Evolutionary conservation across 2,888 invertebrate genomes (phyloP), one percentile per base, ranked within the genome.

Genomic region (Ecliptopera silaceata): DNA sequence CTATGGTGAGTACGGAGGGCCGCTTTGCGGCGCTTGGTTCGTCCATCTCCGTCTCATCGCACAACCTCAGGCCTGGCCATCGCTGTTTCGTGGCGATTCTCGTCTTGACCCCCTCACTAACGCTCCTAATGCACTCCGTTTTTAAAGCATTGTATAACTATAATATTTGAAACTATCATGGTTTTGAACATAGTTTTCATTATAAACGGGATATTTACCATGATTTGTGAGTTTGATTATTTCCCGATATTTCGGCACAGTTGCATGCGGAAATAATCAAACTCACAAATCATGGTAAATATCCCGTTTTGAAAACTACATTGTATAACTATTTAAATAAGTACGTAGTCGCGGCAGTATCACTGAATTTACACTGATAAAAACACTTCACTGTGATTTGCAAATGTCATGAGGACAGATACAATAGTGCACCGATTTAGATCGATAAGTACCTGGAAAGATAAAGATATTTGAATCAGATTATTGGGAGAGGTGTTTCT

Each of bases 1-100:
- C 97, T 81, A 97, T 96, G 71, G 97, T 96, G 69, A 97, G 91
- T 62, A 94, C 93, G 69, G 94, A 93, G 73, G 93, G 93, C 82
- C 93, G 92, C 82, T 92, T 92, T 74, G 86, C 80, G 67, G 88
- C 74, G 75, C 84, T 80, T 32, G 88, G 83, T 76, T 89, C 90
- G 57, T 91, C 89, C 89, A 90, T 90, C 64, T 83, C 71, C 56
- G 81, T 75, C 65, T 90, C 91, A 90, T 90, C 90, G 91, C 91
- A 90, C 84, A 90, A 86, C 90, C 76, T 91, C 89, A 90, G 90
- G 89, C 90, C 90, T 18, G 89, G 91, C 91, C 91, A 91, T 91
- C 88, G 81, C 65, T 86, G 88, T 66, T 88, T 89, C 44, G 85
- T 80, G 12, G 80, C 75, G 70, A 86, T 87, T 69, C 88, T 77